Conservation (phyloP, 2,888 invertebrate genomes). For the Cerceris ruficornis region DNA sequence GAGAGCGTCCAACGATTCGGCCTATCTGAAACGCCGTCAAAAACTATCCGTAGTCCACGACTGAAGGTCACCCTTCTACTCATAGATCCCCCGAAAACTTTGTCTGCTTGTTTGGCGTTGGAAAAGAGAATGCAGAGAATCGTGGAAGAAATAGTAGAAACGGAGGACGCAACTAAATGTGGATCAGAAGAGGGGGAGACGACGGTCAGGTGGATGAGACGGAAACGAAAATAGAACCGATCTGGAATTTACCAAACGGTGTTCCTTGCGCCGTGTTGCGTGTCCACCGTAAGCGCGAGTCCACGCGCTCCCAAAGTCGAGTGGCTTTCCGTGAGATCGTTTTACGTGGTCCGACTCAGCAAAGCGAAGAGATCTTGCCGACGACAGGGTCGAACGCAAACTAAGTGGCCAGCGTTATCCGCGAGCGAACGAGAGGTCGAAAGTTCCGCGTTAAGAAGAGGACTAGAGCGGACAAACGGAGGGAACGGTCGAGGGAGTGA, state of each 20-base stretch:
- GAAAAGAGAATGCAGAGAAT: background rate
- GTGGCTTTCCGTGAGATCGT: background rate
- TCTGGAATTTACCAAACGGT: background rate
- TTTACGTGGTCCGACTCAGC: background rate
- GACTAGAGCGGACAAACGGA: slow-evolving; percentile 22
- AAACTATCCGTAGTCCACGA: slow-evolving; percentile 23
- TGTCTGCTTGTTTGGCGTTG: background rate
- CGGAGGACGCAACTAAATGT: background rate
- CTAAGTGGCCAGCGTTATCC: slow-evolving; percentile 53
- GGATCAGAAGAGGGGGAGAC: background rate
- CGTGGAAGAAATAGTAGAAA: background rate
- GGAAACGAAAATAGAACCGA: background rate
- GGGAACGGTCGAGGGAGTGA: slow-evolving; percentile 19
- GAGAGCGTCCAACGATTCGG: background rate
- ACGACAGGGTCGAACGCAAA: slow-evolving; percentile 58
- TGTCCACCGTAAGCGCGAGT: background rate
- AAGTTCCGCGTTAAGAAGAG: slow-evolving; percentile 54
- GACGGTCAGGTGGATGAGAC: background rate
- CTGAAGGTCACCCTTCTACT: slow-evolving; percentile 7
- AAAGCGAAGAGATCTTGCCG: slow-evolving; percentile 40
- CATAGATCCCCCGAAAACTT: background rate
- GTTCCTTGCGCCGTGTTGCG: background rate
- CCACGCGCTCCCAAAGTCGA: background rate
- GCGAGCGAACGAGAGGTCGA: slow-evolving; percentile 45
- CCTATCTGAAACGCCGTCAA: slow-evolving; percentile 26